phyloP scores from a whole-genome alignment of 2,113 vertebrate genomes.

The Saguinus imperator region DNA sequence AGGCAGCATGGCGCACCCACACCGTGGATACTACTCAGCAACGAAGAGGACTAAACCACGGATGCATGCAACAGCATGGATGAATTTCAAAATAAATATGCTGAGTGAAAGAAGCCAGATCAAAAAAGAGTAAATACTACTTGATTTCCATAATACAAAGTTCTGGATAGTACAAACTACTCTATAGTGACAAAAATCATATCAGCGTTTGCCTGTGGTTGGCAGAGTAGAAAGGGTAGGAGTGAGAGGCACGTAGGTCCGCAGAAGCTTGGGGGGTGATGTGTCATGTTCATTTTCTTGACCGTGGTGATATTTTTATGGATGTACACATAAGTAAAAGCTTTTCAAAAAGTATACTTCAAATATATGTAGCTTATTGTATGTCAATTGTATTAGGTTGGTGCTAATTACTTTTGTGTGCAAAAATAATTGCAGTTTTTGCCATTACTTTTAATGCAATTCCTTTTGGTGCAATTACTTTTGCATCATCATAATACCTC shows the following conservation, averaged over 20 bases:
- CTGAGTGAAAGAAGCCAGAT: neutral
- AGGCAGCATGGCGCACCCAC: neutral
- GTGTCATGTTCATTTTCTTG: neutral
- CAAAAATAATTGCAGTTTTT: too few relatives aligned
- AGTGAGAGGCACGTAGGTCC: neutral
- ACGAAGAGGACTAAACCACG: neutral
- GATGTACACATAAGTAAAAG: neutral
- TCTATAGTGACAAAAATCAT: neutral
- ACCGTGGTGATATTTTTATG: neutral
- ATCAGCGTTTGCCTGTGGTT: neutral
- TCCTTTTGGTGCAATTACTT: too few relatives aligned
- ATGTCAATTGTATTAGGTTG: neutral
- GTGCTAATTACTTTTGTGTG: too few relatives aligned
- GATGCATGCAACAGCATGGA: neutral
- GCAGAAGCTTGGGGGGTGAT: neutral
- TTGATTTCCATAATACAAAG: neutral
- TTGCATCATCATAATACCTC: neutral
- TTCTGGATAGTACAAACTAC: neutral
- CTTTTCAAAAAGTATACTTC: neutral
- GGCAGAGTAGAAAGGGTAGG: accelerated
- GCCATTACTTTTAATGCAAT: too few relatives aligned
- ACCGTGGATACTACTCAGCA: neutral
- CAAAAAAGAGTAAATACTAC: neutral
- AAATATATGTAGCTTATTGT: neutral
- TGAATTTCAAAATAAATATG: neutral